Evolutionary conservation across 2,888 invertebrate species (phyloP).

Genomic region (Crossocerus cetratus): DNA sequence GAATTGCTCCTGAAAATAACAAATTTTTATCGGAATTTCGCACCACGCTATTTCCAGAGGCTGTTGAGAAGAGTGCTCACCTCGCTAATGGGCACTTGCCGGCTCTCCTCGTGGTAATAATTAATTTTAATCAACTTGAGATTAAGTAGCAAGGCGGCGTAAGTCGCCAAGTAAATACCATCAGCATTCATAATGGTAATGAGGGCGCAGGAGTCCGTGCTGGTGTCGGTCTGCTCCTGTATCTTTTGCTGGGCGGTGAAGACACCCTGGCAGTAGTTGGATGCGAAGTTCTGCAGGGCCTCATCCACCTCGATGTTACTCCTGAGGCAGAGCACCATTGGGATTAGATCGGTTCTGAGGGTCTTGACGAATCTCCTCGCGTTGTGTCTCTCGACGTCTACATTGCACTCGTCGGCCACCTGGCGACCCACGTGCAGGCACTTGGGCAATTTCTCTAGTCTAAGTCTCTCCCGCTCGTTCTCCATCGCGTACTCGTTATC

Average conservation of each 20-base stretch:
- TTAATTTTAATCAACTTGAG: slow-evolving; percentile 87
- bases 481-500: slow-evolving; percentile 72
- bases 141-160: slow-evolving; percentile 89
- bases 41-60: neutral
- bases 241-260: slow-evolving; percentile 71
- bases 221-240: slow-evolving; percentile 66
- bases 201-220: slow-evolving; percentile 78
- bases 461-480: slow-evolving; percentile 75
- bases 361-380: slow-evolving; percentile 90
- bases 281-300: slow-evolving; percentile 93
- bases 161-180: slow-evolving; percentile 94
- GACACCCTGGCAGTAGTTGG: slow-evolving; percentile 90
- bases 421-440: slow-evolving; percentile 78
- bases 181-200: slow-evolving; percentile 94
- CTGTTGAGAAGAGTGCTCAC: slow-evolving; percentile 62
- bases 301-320: slow-evolving; percentile 94
- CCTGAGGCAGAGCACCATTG: slow-evolving; percentile 85
- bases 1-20: slow-evolving; percentile 85
- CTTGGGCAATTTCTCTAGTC: slow-evolving; percentile 80
- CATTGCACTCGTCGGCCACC: slow-evolving; percentile 82
- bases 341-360: slow-evolving; percentile 85
- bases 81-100: slow-evolving; percentile 78
- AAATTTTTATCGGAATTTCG: neutral
- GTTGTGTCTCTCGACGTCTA: slow-evolving; percentile 91
- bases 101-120: slow-evolving; percentile 81